A percentile compares a stretch with the other conserved stretches of the same genome.
Evolutionary conservation across 2,797 vertebrate species (phyloP).

Genomic region (Ptychobarbus kaznakovi): DNA sequence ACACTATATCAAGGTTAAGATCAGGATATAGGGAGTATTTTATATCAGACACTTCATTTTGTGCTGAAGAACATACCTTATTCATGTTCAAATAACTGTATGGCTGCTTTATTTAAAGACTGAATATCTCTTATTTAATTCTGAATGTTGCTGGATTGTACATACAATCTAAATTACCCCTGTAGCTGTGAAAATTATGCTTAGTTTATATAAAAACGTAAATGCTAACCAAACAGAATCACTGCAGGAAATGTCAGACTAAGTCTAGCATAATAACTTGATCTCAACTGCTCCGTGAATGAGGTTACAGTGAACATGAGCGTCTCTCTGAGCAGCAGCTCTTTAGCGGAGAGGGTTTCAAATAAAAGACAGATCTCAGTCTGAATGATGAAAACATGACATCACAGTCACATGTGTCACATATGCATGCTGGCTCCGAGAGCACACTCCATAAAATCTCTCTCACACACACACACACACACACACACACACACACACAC

Average conservation of each 20-base stretch:
- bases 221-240: neutral
- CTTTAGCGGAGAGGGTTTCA: slow-evolving; percentile 3
- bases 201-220: neutral
- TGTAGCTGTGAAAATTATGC: neutral
- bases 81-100: slow-evolving; percentile 2
- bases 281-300: neutral
- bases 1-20: neutral
- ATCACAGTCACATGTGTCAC: slow-evolving; percentile 46
- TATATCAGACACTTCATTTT: neutral
- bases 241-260: neutral
- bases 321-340: slow-evolving; percentile 14
- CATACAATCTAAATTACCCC: neutral
- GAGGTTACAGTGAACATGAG: slow-evolving; percentile 18
- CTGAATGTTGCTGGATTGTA: neutral
- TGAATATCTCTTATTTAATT: neutral
- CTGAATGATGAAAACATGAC: slow-evolving; percentile 49
- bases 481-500: slow-evolving; percentile 9
- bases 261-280: neutral
- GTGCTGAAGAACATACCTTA: neutral
- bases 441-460: slow-evolving; percentile 45
- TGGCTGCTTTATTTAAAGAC: slow-evolving; percentile 1
- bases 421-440: slow-evolving; percentile 37
- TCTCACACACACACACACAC: neutral
- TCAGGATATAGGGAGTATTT: neutral
- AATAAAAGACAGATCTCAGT: slow-evolving; percentile 45